A percentile compares a stretch with the other conserved stretches of the same genome.
These are phyloP conservation scores for Lasioglossum lativentre DNA, from an alignment of 2,888 invertebrate genomes.

Conservation along the genomic window DNA sequence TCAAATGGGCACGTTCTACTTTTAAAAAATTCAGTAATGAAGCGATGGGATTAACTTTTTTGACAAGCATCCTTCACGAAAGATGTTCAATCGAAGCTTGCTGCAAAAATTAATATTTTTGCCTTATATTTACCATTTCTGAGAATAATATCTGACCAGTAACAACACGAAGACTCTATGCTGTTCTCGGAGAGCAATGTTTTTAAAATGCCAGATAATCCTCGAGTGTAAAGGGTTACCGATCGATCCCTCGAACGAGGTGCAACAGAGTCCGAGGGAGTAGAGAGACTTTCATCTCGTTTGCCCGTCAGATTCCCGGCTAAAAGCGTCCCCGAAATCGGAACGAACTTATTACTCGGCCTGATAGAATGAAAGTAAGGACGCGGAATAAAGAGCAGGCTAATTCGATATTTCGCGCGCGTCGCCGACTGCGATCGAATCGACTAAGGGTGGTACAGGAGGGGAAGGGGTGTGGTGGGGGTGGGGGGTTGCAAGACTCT, in stretches of 20 bases:
- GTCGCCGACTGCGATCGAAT: constrained; percentile 56
- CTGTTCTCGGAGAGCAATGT: too few species aligned
- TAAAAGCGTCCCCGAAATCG: constrained; percentile 19
- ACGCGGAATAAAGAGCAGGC: constrained; percentile 60
- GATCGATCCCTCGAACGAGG: background rate
- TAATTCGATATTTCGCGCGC: constrained; percentile 70
- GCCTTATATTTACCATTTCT: too few species aligned
- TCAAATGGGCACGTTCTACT: too few species aligned
- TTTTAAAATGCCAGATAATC: background rate
- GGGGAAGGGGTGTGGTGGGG: background rate
- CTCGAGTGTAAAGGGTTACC: background rate
- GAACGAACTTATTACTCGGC: constrained; percentile 10
- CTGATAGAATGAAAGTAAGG: constrained; percentile 41
- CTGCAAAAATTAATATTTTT: too few species aligned
- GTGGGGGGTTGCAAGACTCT: background rate
- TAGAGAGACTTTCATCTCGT: background rate
- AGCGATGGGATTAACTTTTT: background rate
- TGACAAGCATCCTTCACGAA: background rate
- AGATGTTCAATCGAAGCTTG: too few species aligned
- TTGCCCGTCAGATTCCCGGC: background rate
- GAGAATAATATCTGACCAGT: too few species aligned
- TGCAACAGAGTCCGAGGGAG: background rate
- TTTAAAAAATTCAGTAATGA: background rate
- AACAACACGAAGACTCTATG: too few species aligned
- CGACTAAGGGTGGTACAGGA: background rate